phyloP scores from a whole-genome alignment of 2,888 invertebrate genomes.

The Liopterus haemorrhoidalis region DNA sequence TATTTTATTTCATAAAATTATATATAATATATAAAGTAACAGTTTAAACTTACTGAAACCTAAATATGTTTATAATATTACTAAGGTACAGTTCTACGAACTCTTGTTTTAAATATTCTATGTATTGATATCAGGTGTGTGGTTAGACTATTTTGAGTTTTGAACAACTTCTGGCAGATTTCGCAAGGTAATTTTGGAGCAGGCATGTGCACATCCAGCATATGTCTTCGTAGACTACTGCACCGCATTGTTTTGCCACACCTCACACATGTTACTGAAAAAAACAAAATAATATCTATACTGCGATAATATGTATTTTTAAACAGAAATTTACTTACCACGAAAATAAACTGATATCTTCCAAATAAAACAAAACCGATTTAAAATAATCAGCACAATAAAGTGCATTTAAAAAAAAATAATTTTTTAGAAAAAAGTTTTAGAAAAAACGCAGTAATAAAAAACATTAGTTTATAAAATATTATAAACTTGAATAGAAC shows the following conservation, averaged over 20 bases:
- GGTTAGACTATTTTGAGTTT: conserved; percentile 38
- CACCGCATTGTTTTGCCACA: conserved; percentile 39
- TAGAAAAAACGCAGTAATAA: too few species aligned
- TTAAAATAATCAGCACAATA: too few species aligned
- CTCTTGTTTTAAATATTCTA: conserved; percentile 34
- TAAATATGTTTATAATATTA: background rate
- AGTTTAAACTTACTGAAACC: too few species aligned
- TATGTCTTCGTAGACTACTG: conserved; percentile 39
- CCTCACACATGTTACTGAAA: conserved; percentile 39
- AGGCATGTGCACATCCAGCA: conserved; percentile 39
- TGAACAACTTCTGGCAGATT: conserved; percentile 39
- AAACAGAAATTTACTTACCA: conserved; percentile 16
- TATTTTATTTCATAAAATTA: background rate
- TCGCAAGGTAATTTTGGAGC: conserved; percentile 38
- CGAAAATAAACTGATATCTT: conserved; percentile 12
- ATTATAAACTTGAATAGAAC: too few species aligned
- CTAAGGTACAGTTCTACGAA: background rate
- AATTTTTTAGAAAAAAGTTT: too few species aligned
- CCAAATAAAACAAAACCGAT: too few species aligned
- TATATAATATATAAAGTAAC: background rate
- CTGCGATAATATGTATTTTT: background rate
- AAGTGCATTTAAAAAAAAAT: too few species aligned
- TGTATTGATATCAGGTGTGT: conserved; percentile 39
- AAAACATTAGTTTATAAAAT: too few species aligned
- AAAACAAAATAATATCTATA: conserved; percentile 17